Evolutionary conservation across 2,888 invertebrate species (phyloP).

Genomic region (Antheraea yamamai): DNA sequence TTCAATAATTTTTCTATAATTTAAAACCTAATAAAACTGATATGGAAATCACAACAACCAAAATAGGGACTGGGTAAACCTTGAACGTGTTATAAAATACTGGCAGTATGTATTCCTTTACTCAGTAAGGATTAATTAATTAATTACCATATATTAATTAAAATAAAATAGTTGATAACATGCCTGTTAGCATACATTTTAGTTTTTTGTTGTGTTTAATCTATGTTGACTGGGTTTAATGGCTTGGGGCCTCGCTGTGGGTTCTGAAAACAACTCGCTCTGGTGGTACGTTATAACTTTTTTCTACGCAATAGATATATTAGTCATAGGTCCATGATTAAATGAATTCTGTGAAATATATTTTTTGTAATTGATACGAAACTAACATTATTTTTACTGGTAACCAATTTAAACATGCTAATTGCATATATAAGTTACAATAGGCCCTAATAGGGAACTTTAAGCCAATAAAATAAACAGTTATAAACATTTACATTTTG

Average conservation of each 20-base stretch:
- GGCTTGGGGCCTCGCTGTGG: background rate
- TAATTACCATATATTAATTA: background rate
- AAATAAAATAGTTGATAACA: background rate
- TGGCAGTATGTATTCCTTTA: background rate
- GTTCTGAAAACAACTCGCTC: background rate
- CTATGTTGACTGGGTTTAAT: background rate
- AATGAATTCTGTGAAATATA: background rate
- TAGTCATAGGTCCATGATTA: background rate
- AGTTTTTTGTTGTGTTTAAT: background rate
- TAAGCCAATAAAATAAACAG: too few species aligned
- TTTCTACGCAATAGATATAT: background rate
- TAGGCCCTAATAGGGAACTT: too few species aligned
- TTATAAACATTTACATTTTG: too few species aligned
- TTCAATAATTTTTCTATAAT: too few species aligned
- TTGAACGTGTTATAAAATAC: background rate
- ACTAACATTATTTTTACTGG: too few species aligned
- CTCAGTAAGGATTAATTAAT: slow-evolving; percentile 1
- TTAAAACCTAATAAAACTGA: background rate
- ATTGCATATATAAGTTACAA: too few species aligned
- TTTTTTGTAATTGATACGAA: too few species aligned
- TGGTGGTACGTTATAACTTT: background rate
- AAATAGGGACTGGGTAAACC: background rate
- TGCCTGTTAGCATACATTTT: background rate
- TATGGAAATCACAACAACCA: background rate
- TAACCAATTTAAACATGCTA: too few species aligned